Conservation (phyloP, 1,140 invertebrate genomes). For the Neodiprion virginianus region DNA sequence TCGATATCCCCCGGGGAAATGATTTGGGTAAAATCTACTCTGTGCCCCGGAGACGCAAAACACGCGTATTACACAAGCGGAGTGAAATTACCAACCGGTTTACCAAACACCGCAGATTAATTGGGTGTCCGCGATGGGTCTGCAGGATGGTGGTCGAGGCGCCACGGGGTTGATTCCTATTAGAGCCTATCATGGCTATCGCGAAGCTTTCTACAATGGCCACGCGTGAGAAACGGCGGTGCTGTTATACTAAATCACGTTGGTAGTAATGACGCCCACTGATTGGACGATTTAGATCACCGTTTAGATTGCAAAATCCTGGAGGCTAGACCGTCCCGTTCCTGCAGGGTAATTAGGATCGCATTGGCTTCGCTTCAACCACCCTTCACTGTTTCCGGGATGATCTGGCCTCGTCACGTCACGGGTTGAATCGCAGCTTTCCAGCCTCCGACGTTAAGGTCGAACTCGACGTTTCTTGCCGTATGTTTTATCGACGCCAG, state of each 20-base stretch:
- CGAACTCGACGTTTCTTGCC: too few relatives aligned
- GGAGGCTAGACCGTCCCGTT: neutral
- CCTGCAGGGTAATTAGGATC: conserved; percentile 27
- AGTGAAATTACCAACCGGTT: neutral
- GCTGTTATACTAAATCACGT: conserved; percentile 2
- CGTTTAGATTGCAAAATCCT: conserved; percentile 16
- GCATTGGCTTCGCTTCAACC: conserved; percentile 20
- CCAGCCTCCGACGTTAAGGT: neutral
- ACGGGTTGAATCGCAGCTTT: conserved; percentile 9
- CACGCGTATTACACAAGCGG: neutral
- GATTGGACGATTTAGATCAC: conserved; percentile 25
- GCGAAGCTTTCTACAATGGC: neutral
- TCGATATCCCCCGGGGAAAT: too few relatives aligned
- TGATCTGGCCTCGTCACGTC: conserved; percentile 21
- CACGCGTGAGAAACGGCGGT: neutral
- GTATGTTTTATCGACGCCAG: too few relatives aligned
- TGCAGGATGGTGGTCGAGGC: neutral
- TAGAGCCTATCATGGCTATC: neutral
- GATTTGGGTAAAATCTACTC: too few relatives aligned
- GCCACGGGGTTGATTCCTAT: conserved; percentile 4
- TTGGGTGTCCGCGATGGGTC: neutral
- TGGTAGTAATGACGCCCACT: conserved; percentile 27
- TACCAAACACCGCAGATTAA: conserved; percentile 4
- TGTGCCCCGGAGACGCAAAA: too few relatives aligned
- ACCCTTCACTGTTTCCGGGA: conserved; percentile 21